Base-by-base conservation (phyloP, 2,888 invertebrate genomes). In the Ctena decussata region DNA sequence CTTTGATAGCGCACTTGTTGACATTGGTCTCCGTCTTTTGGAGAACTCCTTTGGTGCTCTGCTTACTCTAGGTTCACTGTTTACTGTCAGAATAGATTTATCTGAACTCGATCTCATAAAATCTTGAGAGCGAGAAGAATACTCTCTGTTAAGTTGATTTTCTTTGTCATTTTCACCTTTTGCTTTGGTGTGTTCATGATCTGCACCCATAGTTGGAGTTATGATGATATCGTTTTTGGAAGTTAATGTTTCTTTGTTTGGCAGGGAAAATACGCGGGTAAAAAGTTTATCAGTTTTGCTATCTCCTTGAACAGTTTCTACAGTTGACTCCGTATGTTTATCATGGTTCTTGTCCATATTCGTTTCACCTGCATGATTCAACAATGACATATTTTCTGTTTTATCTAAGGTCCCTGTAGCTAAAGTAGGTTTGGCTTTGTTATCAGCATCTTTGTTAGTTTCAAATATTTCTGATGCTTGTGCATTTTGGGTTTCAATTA, bases 1-100 rank as follows among this genome's bases (percentile, higher is more conserved):
- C 46, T 88, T 85, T n/a, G 88, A 73, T 46, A 84, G 82, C 2
- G 84, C 82, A 37, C 18, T 44, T 27, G 82, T 73, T n/a, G 88
- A 82, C 44, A 83, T 88, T 18, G 88, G 81, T 35, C 65, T 65
- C 1, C 18, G 65, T 35, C 35, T 21, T 57, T 57, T 57, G 12
- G 57, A 27, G 1, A 35, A 1, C 6, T 35, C 6, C 18, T 18
- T 24, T 12, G 60, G 11, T 5, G 8, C 30, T n/a, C 5, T 49
- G 6, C 1, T 35, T 24, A 21, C 18, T 1, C 6, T 11, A 5
- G 65, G 32, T 24, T 65, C 65, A 35, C 65, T 65, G 32, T 18
- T 65, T 18, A 18, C 11, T n/a, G 65, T 65, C 1, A 65, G 65
- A 65, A 65, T 32, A 21, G 65, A 65, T 65, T 65, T 65, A 65